These are phyloP conservation scores for Phocoena sinus DNA, from an alignment of 2,113 vertebrate species.

Conservation along the genomic window DNA sequence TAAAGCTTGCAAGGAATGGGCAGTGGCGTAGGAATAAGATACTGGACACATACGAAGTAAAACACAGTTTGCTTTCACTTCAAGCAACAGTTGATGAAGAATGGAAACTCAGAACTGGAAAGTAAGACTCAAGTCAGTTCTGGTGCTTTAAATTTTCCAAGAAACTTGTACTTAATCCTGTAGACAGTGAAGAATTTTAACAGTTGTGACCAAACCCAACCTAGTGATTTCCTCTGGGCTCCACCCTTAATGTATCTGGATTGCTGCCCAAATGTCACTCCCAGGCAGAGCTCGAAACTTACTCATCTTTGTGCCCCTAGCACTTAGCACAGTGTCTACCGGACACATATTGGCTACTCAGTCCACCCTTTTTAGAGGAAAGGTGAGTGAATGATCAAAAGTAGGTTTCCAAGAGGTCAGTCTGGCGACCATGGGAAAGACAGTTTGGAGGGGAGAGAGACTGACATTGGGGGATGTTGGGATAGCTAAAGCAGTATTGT, in stretches of 20 bases:
- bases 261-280: neutral
- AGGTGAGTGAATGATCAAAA: neutral
- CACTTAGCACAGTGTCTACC: neutral
- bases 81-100: neutral
- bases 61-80: neutral
- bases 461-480: neutral
- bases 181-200: neutral
- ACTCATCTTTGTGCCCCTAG: neutral
- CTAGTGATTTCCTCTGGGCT: neutral
- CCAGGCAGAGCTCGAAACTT: neutral
- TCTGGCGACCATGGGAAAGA: neutral
- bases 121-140: neutral
- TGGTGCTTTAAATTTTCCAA: neutral
- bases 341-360: neutral
- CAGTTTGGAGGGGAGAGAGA: neutral
- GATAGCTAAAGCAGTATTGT: neutral
- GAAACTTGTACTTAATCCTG: neutral
- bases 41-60: neutral
- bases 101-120: neutral
- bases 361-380: neutral
- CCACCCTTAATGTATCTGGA: neutral
- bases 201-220: neutral
- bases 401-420: neutral
- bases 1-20: neutral
- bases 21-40: neutral